A percentile compares a stretch with the other conserved stretches of the same genome.
These are phyloP conservation scores for Meghimatium bilineatum DNA, from an alignment of 2,888 invertebrate genomes.

Conservation along the genomic window DNA sequence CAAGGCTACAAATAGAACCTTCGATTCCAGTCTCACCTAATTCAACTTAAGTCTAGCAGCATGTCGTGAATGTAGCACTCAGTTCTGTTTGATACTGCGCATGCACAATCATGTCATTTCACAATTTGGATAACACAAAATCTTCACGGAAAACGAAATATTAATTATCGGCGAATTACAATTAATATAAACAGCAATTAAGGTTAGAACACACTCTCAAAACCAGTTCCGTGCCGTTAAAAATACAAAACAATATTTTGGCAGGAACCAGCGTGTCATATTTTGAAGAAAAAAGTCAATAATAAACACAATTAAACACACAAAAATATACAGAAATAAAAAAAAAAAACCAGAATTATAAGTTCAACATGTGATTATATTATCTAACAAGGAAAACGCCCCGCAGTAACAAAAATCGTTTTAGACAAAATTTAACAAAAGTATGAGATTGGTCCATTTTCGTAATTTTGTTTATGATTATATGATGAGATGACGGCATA, in stretches of 20 bases:
- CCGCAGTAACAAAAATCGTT: background rate
- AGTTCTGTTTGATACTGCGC: background rate
- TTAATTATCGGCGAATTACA: background rate
- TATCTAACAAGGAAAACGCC: background rate
- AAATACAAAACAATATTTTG: background rate
- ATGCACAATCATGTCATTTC: background rate
- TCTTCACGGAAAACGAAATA: background rate
- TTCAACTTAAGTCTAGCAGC: too few species aligned
- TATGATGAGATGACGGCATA: constrained; percentile 14
- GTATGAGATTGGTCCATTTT: constrained; percentile 37
- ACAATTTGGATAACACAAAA: background rate
- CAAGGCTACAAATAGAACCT: too few species aligned
- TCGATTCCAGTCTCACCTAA: too few species aligned
- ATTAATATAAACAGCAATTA: background rate
- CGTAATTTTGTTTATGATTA: constrained; percentile 4
- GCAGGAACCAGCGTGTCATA: constrained; percentile 28
- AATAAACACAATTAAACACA: background rate
- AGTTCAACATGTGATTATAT: constrained; percentile 20
- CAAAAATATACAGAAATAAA: background rate
- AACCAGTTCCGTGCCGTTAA: constrained; percentile 20
- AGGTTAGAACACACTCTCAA: constrained; percentile 12
- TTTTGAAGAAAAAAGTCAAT: background rate
- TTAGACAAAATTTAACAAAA: constrained; percentile 13
- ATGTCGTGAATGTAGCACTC: too few species aligned
- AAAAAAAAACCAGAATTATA: background rate